phyloP scores from a whole-genome alignment of 2,888 invertebrate species.

The Bedellia somnulentella region DNA sequence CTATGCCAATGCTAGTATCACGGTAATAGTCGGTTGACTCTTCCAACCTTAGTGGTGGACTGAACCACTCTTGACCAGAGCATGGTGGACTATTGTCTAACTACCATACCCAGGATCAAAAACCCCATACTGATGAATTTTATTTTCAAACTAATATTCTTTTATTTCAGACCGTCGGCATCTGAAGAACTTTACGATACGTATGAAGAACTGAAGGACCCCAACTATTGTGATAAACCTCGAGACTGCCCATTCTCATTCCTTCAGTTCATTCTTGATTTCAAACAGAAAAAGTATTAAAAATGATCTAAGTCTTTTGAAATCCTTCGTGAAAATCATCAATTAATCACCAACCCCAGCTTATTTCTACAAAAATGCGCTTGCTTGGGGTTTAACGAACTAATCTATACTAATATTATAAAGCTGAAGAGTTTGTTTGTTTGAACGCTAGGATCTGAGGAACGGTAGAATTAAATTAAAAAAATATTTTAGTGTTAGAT shows the following conservation, averaged over 20 bases:
- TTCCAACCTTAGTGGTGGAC: too few species aligned
- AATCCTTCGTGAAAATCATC: background rate
- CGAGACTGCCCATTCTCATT: conserved; percentile 35
- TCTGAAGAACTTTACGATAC: conserved; percentile 30
- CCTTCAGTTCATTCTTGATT: conserved; percentile 23
- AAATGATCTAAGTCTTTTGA: background rate
- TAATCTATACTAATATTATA: too few species aligned
- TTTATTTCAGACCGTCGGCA: conserved; percentile 16
- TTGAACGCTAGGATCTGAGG: too few species aligned
- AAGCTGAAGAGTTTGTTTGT: too few species aligned
- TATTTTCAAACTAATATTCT: background rate
- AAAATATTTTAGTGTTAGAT: too few species aligned
- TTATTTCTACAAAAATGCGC: background rate
- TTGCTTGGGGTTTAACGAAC: background rate
- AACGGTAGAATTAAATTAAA: too few species aligned
- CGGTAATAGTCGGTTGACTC: too few species aligned
- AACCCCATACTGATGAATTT: too few species aligned
- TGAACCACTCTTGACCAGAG: too few species aligned
- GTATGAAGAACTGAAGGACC: conserved; percentile 28
- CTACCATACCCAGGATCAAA: too few species aligned
- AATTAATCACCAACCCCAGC: background rate
- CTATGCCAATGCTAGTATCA: too few species aligned
- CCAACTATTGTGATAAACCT: conserved; percentile 23
- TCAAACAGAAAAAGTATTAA: conserved; percentile 24
- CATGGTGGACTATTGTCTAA: too few species aligned